Base-by-base conservation (phyloP, 2,888 invertebrate genomes). In the Melipona beecheii region DNA sequence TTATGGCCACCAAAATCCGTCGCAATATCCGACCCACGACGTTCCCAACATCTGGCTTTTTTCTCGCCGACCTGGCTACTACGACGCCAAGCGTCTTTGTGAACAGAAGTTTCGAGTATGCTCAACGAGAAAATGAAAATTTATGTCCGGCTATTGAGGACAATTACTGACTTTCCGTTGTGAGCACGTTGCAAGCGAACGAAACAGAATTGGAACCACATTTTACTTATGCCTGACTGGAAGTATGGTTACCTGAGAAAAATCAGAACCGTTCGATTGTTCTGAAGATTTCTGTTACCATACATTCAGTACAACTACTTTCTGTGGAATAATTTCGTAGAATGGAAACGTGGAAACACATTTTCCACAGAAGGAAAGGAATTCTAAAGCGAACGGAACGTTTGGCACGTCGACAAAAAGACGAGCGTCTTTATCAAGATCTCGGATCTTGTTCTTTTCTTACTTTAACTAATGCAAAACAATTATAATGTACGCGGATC, bases 1-100 rank as follows among this genome's bases (percentile, higher is more conserved):
- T 94, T 94, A 94, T 92, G 93, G 89, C 90, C 81, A 85, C 87
- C 81, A 43, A 75, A 83, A 90, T 91, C 89, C 87, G 87, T 86
- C 78, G 91, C 91, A 91, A 93, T 91, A 91, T 89, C 89, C 87
- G 88, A 84, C 83, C 78, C 84, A 73, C 79, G 78, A 81, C 86
- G 76, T 74, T 66, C 76, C 79, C 86, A 80, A 83, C 89, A 88
- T 89, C 88, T 89, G 87, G 83, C 71, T 88, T 88, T 85, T 84
- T 82, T 77, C 83, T 75, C n/a, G 50, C 31, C 62, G 54, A 43
- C 27, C 56, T 60, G 75, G 81, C 84, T 83, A 76, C 50, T 27
- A n/a, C 79, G 31, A 58, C 21, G 72, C 62, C 78, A 64, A 62
- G 19, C 78, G 62, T 86, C 83, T 84, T 87, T 82, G 71, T 93